phyloP scores from a whole-genome alignment of 2,113 vertebrate genomes.

The Eptesicus fuscus region DNA sequence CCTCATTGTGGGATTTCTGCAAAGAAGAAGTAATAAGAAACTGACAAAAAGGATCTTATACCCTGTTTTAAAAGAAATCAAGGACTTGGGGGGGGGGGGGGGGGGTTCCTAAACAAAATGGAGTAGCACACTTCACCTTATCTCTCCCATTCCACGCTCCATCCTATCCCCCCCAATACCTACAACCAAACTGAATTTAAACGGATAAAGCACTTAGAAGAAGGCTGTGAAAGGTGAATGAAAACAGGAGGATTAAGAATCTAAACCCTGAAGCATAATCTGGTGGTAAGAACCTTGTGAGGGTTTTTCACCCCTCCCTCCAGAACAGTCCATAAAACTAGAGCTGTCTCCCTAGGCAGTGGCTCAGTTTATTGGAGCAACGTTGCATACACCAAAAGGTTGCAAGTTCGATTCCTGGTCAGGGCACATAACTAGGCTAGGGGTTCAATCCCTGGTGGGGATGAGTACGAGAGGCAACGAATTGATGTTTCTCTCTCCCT shows the following conservation, averaged over 20 bases:
- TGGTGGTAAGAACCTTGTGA: not conserved
- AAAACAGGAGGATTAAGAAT: not conserved
- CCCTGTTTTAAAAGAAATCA: not conserved
- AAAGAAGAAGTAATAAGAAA: conserved; percentile 29
- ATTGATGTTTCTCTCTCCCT: not conserved
- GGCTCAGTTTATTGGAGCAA: too few relatives aligned
- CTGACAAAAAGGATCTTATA: not conserved
- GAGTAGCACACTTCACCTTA: not conserved
- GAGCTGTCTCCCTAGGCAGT: not conserved
- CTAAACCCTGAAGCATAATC: not conserved
- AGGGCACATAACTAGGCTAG: not conserved
- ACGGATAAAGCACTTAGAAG: not conserved
- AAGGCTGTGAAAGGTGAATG: not conserved
- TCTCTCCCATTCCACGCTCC: not conserved
- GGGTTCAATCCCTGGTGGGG: not conserved
- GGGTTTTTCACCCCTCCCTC: not conserved
- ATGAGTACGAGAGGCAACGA: not conserved
- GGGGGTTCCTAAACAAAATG: not conserved
- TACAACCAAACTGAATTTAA: not conserved
- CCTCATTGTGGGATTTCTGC: conserved; percentile 58
- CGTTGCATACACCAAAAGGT: not conserved
- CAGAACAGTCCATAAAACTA: not conserved
- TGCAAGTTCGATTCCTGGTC: not conserved
- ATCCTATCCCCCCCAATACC: not conserved
- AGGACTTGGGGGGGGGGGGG: not conserved